Percentiles rank a stretch among this genome's conserved stretches.
Evolutionary conservation across 2,797 vertebrate species (phyloP).

Genomic region (Oryzias dopingdopingensis): DNA sequence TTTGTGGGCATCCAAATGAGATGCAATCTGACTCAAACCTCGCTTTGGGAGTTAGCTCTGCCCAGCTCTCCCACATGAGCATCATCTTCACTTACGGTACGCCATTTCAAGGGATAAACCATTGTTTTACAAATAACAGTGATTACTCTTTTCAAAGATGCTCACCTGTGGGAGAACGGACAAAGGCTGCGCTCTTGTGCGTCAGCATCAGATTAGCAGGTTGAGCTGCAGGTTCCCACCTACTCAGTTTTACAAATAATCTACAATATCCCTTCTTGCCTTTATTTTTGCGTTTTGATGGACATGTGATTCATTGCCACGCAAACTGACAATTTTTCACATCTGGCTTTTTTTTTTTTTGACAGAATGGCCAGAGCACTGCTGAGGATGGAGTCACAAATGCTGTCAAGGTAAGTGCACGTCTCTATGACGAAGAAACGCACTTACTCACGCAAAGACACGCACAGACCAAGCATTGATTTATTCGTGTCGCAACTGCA

Average conservation of each 20-base stretch:
- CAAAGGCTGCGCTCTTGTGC: slow-evolving; percentile 41
- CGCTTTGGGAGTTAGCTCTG: slow-evolving; percentile 3
- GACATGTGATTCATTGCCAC: slow-evolving; percentile 11
- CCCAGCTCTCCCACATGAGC: slow-evolving; percentile 7
- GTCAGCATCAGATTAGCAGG: slow-evolving; percentile 55
- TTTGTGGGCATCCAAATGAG: not conserved
- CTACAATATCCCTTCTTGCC: slow-evolving; percentile 9
- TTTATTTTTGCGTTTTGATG: slow-evolving; percentile 5
- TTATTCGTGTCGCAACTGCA: slow-evolving; percentile 30
- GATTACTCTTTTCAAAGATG: slow-evolving; percentile 40
- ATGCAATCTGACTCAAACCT: not conserved
- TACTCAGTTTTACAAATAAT: slow-evolving; percentile 58
- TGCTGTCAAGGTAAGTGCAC: slow-evolving; percentile 66
- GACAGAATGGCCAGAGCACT: slow-evolving; percentile 86
- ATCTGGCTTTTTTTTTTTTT: slow-evolving; percentile 60
- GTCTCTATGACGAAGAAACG: slow-evolving; percentile 6
- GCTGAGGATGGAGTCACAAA: slow-evolving; percentile 79
- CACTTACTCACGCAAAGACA: not conserved
- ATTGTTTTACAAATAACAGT: slow-evolving; percentile 49
- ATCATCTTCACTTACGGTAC: slow-evolving; percentile 13
- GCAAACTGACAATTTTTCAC: slow-evolving; percentile 43
- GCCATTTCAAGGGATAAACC: slow-evolving; percentile 3
- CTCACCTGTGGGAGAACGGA: slow-evolving; percentile 24
- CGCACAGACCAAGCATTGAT: slow-evolving; percentile 28
- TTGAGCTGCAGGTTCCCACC: slow-evolving; percentile 46